Conservation (phyloP, 2,113 vertebrate genomes). For the Willisornis vidua region DNA sequence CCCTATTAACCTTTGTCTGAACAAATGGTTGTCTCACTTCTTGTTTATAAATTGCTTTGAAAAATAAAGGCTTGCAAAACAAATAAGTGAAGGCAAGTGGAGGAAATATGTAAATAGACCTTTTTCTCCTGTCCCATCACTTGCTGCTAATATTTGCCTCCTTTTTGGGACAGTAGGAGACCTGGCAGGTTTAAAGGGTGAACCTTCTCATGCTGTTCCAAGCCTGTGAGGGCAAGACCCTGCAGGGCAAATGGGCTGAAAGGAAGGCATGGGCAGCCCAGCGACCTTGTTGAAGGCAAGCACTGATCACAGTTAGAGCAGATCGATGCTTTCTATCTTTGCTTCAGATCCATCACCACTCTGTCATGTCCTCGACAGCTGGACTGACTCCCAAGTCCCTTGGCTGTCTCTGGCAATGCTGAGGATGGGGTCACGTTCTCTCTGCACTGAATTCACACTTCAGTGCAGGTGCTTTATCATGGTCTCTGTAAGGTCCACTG, state of each 20-base stretch:
- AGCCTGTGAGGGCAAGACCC: background rate
- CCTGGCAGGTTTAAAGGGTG: background rate
- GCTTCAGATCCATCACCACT: background rate
- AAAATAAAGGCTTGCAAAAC: conserved; percentile 15
- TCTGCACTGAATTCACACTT: background rate
- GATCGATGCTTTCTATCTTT: conserved; percentile 31
- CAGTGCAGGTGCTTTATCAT: background rate
- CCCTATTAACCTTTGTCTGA: conserved; percentile 59
- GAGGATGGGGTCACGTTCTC: background rate
- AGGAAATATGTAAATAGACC: background rate
- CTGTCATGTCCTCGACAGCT: background rate
- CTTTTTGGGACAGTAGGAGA: background rate
- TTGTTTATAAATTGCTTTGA: conserved; percentile 18
- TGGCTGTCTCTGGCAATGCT: background rate
- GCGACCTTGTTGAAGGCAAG: background rate
- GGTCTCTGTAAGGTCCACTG: background rate
- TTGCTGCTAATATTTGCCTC: background rate
- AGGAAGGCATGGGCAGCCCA: accelerated
- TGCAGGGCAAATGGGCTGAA: background rate
- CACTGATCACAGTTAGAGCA: background rate
- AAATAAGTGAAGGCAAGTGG: background rate
- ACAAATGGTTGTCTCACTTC: conserved; percentile 19
- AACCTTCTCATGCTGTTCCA: background rate
- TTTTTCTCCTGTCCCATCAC: background rate
- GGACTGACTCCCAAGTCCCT: conserved; percentile 1